Base-by-base conservation (phyloP, 1,140 invertebrate genomes). In the Anastrepha obliqua region DNA sequence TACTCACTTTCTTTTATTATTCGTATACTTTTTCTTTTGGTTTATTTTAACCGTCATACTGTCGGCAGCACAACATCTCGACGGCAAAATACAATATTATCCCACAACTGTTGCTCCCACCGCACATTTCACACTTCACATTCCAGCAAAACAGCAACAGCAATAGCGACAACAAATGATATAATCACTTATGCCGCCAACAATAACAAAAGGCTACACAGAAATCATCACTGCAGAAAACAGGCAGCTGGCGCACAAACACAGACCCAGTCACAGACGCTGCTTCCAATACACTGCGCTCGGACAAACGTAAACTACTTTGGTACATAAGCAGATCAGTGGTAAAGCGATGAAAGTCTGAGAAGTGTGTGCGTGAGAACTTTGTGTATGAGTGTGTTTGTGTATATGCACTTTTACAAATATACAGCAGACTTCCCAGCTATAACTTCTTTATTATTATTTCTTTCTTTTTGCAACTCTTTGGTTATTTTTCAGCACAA, bases 101-200 rank as follows among this genome's bases (percentile, higher is more conserved):
- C 13, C 39, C 39, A 8, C 78, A n/a, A 60, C 20, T 59, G 29
- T 62, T 60, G 39, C 85, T 9, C 55, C 3, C 42, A 62, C 59
- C 55, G 60, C 60, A 59, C 15, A 64, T 86, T 44, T 86, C 42
- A 86, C 85, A 86, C 51, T 62, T 86, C 39, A 86, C 42, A 62
- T 60, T 86, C n/a, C 59, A 62, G 13, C 13, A 20, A n/a, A n/a
- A 11, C 15, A 47, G 13, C 44, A 2, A n/a, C 70, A 9, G n/a
- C n/a, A 70, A 47, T 7, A 81, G 47, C 39, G 42, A 4, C 67
- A 51, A 58, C 64, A 67, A 67, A 55, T 42, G 42, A 81, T 51
- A 81, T 47, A 81, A 81, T 55, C 74, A 81, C 74, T 81, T 81
- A 81, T 55, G 47, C 74, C 74, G 44, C 44, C 74, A 55, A 20